Percentiles rank a stretch among this genome's conserved stretches.
These are phyloP conservation scores for Myrmecophaga tridactyla DNA, from an alignment of 2,113 vertebrate species.

Conservation along the genomic window DNA sequence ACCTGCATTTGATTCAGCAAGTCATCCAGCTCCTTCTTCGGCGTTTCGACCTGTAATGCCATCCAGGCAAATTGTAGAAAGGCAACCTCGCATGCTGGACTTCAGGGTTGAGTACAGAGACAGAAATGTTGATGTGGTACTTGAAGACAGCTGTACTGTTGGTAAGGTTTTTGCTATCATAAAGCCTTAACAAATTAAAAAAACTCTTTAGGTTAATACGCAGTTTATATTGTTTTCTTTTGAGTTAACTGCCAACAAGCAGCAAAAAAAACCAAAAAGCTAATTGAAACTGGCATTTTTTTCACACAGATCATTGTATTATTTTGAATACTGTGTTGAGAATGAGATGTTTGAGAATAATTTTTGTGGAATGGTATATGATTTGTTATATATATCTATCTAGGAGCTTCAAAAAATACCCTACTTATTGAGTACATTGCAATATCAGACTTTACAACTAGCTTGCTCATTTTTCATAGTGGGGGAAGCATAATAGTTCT, in stretches of 20 bases:
- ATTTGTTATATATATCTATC: neutral
- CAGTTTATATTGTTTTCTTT: constrained; percentile 26
- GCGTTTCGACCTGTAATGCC: constrained; percentile 92
- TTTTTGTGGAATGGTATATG: neutral
- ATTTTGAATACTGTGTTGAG: constrained; percentile 25
- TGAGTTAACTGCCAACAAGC: constrained; percentile 27
- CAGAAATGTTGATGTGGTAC: constrained; percentile 93
- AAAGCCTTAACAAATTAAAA: constrained; percentile 28
- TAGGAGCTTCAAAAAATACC: neutral
- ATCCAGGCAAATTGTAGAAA: constrained; percentile 94
- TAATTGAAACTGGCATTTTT: constrained; percentile 26
- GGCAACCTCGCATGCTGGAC: constrained; percentile 95
- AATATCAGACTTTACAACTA: neutral
- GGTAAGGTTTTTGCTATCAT: constrained; percentile 86
- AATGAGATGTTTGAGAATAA: constrained; percentile 40
- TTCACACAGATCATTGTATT: neutral
- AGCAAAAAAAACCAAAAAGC: neutral
- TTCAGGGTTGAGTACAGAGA: constrained; percentile 98
- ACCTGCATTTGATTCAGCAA: constrained; percentile 81
- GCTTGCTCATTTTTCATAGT: neutral
- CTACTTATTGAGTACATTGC: constrained; percentile 1
- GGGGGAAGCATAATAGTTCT: no score
- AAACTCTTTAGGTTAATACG: constrained; percentile 14
- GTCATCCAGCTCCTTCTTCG: constrained; percentile 87
- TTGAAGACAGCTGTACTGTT: constrained; percentile 95